phyloP scores from a whole-genome alignment of 2,113 vertebrate genomes.

The Astur gentilis region DNA sequence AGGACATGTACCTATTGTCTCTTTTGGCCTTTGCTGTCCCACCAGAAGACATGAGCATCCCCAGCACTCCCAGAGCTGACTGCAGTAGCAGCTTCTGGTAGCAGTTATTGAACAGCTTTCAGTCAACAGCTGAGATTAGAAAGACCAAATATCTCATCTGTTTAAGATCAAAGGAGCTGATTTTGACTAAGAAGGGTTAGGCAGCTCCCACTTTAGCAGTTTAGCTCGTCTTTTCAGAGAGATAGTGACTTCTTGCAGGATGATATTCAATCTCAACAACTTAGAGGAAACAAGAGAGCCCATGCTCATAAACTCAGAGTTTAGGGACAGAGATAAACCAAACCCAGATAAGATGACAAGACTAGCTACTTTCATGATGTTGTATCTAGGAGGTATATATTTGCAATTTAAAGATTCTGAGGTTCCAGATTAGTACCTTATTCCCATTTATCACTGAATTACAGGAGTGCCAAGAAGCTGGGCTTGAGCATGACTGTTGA shows the following conservation, averaged over 20 bases:
- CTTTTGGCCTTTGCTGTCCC: not conserved
- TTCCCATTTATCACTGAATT: not conserved
- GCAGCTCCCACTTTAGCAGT: rapidly evolving
- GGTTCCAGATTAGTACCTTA: not conserved
- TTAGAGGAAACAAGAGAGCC: not conserved
- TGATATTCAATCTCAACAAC: not conserved
- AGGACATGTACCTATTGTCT: not conserved
- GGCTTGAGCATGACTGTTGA: not conserved
- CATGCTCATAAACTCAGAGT: not conserved
- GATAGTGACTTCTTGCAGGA: not conserved
- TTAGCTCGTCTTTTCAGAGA: not conserved
- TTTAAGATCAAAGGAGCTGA: not conserved
- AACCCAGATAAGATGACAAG: not conserved
- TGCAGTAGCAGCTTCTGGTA: not conserved
- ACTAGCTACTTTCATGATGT: not conserved
- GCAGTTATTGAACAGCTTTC: not conserved
- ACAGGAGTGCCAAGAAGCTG: not conserved
- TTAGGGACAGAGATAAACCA: not conserved
- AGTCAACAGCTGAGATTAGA: not conserved
- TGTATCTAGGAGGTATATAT: not conserved
- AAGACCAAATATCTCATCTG: not conserved
- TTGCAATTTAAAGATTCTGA: not conserved
- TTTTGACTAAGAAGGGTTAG: not conserved
- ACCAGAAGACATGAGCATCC: not conserved
- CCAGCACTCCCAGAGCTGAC: not conserved